A percentile compares a stretch with the other conserved stretches of the same genome.
These are phyloP conservation scores for Oriolus oriolus DNA, from an alignment of 2,113 vertebrate species.

Conservation along the genomic window DNA sequence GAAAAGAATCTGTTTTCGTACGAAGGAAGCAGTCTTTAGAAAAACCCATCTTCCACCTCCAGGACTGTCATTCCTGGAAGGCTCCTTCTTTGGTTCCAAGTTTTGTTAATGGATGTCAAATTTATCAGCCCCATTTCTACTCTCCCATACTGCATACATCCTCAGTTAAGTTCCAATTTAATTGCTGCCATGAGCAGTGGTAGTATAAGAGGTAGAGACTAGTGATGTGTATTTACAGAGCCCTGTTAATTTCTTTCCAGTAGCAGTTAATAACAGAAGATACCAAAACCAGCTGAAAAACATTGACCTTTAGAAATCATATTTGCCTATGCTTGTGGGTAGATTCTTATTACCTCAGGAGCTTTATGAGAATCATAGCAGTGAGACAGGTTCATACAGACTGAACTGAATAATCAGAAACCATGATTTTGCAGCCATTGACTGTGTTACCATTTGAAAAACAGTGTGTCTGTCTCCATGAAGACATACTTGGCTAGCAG, in stretches of 20 bases:
- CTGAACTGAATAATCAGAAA: neutral
- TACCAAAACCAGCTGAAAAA: neutral
- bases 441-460: neutral
- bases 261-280: neutral
- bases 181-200: neutral
- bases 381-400: accelerated
- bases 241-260: neutral
- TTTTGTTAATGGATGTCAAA: neutral
- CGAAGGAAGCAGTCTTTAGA: neutral
- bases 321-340: neutral
- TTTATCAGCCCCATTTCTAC: neutral
- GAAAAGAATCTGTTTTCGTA: neutral
- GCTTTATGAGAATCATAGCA: neutral
- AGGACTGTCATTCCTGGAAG: neutral
- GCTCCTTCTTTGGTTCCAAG: neutral
- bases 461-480: accelerated
- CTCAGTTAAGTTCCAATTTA: neutral
- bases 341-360: neutral
- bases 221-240: neutral
- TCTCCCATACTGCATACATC: neutral
- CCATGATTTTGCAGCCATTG: neutral
- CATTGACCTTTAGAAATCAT: neutral
- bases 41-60: neutral
- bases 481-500: neutral
- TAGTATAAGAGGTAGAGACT: neutral